Percentiles rank a stretch among this genome's conserved stretches.
These are phyloP conservation scores for Misgurnus mizolepis DNA, from an alignment of 2,113 vertebrate genomes.

Conservation along the genomic window DNA sequence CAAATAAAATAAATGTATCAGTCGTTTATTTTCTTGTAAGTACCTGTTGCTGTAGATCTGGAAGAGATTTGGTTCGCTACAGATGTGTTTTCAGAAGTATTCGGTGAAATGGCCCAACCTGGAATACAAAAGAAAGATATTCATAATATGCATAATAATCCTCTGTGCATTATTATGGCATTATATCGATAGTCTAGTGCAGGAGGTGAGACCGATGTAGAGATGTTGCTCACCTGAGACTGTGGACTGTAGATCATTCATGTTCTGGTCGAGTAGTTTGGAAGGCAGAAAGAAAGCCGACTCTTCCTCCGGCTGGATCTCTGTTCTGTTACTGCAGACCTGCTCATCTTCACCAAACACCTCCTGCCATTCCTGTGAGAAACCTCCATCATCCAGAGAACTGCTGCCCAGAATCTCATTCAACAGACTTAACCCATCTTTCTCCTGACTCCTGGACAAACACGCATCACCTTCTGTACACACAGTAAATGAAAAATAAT, in stretches of 20 bases:
- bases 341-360: constrained; percentile 81
- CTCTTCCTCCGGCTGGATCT: constrained; percentile 66
- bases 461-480: constrained; percentile 68
- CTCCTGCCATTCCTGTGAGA: constrained; percentile 86
- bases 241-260: constrained; percentile 80
- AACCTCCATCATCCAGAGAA: constrained; percentile 83
- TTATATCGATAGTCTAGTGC: neutral
- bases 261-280: constrained; percentile 89
- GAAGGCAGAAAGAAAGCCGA: constrained; percentile 88
- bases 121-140: constrained; percentile 51
- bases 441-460: constrained; percentile 67
- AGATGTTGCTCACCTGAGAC: constrained; percentile 71
- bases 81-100: constrained; percentile 66
- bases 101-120: constrained; percentile 75
- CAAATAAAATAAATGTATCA: no score
- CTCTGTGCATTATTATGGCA: neutral
- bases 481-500: neutral
- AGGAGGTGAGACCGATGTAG: no score
- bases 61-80: constrained; percentile 67
- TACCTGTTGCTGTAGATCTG: constrained; percentile 74
- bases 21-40: neutral
- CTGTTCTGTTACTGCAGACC: constrained; percentile 54
- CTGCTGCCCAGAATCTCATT: constrained; percentile 85
- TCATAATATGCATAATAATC: neutral
- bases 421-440: constrained; percentile 82